Conservation (phyloP, 2,888 invertebrate genomes). For the Cantharis lateralis region DNA sequence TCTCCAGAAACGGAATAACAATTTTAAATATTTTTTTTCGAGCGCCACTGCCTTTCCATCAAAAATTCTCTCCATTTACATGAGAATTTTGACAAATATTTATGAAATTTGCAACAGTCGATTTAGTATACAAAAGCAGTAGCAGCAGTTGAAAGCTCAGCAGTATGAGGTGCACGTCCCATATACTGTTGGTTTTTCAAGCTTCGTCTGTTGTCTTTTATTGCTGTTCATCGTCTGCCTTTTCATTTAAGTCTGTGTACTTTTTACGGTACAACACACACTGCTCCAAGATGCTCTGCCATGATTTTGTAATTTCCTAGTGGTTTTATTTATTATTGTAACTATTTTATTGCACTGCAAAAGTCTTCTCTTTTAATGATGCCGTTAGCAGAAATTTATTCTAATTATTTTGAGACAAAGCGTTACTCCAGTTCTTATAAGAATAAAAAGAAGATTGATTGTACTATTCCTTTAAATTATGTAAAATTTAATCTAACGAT, state of each 20-base stretch:
- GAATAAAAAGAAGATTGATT: neutral
- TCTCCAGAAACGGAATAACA: neutral
- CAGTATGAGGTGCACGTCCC: conserved; percentile 38
- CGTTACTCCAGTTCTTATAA: neutral
- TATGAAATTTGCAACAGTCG: conserved; percentile 28
- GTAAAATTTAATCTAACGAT: neutral
- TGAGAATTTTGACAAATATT: neutral
- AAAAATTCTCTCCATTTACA: neutral
- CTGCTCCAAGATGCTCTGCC: conserved; percentile 24
- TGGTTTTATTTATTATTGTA: conserved; percentile 25
- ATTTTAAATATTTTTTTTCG: neutral
- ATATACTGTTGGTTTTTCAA: conserved; percentile 39
- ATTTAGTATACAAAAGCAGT: conserved; percentile 27
- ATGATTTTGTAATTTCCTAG: conserved; percentile 26
- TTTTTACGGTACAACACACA: conserved; percentile 41
- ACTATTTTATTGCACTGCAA: conserved; percentile 18
- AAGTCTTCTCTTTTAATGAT: conserved; percentile 31
- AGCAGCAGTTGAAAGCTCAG: conserved; percentile 25
- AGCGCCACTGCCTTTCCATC: neutral
- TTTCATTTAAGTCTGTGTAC: conserved; percentile 44
- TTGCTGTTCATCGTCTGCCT: conserved; percentile 41
- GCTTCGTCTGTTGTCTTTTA: conserved; percentile 43
- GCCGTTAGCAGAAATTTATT: conserved; percentile 30
- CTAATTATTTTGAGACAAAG: conserved; percentile 6
- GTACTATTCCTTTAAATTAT: neutral